phyloP scores from a whole-genome alignment of 2,888 invertebrate species.

The Rotaria socialis region DNA sequence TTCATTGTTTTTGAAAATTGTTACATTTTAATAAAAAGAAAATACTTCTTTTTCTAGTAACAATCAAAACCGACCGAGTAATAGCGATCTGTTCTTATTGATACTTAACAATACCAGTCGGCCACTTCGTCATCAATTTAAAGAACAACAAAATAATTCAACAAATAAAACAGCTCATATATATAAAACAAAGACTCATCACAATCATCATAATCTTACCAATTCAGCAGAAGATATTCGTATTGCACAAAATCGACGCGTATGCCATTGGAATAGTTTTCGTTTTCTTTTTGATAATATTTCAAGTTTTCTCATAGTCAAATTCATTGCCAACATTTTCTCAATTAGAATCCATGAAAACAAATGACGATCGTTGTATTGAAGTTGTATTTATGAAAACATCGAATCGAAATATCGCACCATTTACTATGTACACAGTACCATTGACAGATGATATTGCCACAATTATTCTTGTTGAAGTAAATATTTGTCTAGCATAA shows the following conservation, averaged over 20 bases:
- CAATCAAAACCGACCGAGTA: not conserved
- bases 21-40: not conserved
- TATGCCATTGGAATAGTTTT: not conserved
- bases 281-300: not conserved
- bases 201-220: not conserved
- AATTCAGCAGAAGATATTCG: not conserved
- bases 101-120: not conserved
- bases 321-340: not conserved
- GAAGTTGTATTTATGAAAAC: constrained; percentile 25
- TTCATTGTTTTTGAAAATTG: too few species aligned
- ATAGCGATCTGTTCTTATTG: not conserved
- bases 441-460: not conserved
- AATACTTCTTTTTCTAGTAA: not conserved
- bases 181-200: not conserved
- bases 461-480: not conserved
- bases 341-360: not conserved
- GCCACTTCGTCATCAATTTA: not conserved
- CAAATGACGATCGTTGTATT: not conserved
- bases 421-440: constrained; percentile 9
- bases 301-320: not conserved
- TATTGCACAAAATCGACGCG: not conserved
- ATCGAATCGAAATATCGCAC: not conserved
- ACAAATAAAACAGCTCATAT: not conserved
- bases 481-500: not conserved
- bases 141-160: not conserved